A percentile compares a stretch with the other conserved stretches of the same genome.
phyloP scores from a whole-genome alignment of 1,140 invertebrate species.

The Brachionus rubens region DNA sequence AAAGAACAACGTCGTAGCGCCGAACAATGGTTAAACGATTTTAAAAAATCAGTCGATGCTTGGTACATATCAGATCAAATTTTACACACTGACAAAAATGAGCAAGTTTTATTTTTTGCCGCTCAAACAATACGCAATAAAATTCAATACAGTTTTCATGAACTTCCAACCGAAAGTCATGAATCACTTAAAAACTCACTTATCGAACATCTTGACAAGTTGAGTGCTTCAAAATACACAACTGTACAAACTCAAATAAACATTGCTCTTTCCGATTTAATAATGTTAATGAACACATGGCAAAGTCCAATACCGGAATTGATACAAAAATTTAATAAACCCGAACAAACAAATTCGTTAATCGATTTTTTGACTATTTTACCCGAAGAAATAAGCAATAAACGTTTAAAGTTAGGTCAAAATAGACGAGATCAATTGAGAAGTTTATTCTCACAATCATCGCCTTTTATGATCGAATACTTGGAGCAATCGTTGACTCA shows the following conservation, averaged over 20 bases:
- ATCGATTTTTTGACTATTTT: conserved; percentile 86
- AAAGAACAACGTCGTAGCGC: conserved; percentile 27
- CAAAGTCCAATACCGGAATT: conserved; percentile 79
- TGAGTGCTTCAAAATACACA: conserved; percentile 59
- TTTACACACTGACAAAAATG: conserved; percentile 75
- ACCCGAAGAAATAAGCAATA: conserved; percentile 77
- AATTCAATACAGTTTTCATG: conserved; percentile 81
- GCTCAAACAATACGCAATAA: conserved; percentile 95
- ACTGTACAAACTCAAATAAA: conserved; percentile 68
- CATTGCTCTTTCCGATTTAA: conserved; percentile 83
- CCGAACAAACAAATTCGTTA: conserved; percentile 62
- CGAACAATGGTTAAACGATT: conserved; percentile 44
- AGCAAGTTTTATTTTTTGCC: conserved; percentile 92
- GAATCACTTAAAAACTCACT: conserved; percentile 82
- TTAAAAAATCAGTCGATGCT: conserved; percentile 69
- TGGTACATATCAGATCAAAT: conserved; percentile 94
- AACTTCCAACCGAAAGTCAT: conserved; percentile 80
- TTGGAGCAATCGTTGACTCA: conserved; percentile 62
- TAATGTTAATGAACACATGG: conserved; percentile 90
- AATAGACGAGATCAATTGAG: conserved; percentile 81
- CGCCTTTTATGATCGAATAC: conserved; percentile 67
- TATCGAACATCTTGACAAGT: conserved; percentile 79
- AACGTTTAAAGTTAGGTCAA: conserved; percentile 78
- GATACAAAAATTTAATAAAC: conserved; percentile 66
- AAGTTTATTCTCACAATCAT: conserved; percentile 67